phyloP scores from a whole-genome alignment of 37 sponge, comb jelly and placozoan species.

The Crambe crambe region DNA sequence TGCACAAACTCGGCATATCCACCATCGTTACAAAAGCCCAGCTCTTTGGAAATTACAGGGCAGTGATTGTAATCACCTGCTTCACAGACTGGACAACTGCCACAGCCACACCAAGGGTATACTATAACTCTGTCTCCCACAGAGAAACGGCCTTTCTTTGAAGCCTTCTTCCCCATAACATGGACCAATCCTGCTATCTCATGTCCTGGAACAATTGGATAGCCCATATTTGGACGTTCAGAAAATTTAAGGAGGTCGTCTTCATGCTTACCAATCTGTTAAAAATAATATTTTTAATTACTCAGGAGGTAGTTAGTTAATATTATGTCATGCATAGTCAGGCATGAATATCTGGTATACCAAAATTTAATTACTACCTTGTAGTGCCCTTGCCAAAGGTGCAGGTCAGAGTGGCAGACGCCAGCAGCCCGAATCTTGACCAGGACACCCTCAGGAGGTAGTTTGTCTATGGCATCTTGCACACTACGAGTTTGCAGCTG shows the following conservation, averaged over 20 bases:
- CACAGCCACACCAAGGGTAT: slow-evolving; percentile 56
- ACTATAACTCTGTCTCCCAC: slow-evolving; percentile 47
- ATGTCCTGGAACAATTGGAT: slow-evolving; percentile 54
- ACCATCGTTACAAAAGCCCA: slow-evolving; percentile 41
- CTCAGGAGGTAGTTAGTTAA: not conserved
- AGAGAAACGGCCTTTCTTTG: not conserved
- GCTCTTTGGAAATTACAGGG: not conserved
- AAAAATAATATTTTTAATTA: not conserved
- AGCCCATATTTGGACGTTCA: slow-evolving; percentile 23
- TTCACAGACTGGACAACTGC: slow-evolving; percentile 21
- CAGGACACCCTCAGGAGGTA: slow-evolving; percentile 28
- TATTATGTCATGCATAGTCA: too few species aligned
- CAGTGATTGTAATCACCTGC: slow-evolving; percentile 21
- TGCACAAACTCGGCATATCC: slow-evolving; percentile 49
- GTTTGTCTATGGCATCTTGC: not conserved
- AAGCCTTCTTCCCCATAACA: slow-evolving; percentile 8
- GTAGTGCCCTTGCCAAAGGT: slow-evolving; percentile 28
- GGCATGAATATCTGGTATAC: too few species aligned
- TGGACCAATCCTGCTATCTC: slow-evolving; percentile 49
- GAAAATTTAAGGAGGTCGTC: slow-evolving; percentile 6
- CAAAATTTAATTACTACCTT: too few species aligned
- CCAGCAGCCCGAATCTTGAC: slow-evolving; percentile 33
- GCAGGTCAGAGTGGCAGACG: slow-evolving; percentile 41
- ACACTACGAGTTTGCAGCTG: slow-evolving; percentile 11
- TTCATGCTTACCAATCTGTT: not conserved